Evolutionary conservation across 2,888 invertebrate genomes (phyloP).

Genomic region (Ashinkailepas kermadecensis): DNA sequence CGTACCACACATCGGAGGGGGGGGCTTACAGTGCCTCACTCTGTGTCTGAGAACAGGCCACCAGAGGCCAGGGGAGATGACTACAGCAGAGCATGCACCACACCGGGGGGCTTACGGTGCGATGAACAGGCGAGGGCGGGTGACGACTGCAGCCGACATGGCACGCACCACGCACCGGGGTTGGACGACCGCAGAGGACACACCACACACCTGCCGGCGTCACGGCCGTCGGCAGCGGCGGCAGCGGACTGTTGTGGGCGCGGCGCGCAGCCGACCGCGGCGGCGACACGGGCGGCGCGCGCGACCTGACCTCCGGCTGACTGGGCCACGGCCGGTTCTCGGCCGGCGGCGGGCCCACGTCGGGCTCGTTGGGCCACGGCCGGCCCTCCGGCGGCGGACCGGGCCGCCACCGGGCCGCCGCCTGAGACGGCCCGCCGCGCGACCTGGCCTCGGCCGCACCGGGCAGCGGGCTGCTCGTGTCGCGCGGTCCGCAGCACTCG

Average conservation of each 20-base stretch:
- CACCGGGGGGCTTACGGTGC: too few species aligned
- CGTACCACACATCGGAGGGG: too few species aligned
- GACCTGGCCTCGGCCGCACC: constrained; percentile 23
- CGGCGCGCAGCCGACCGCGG: not conserved
- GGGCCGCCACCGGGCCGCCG: not conserved
- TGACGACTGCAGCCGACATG: not conserved
- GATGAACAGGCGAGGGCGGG: not conserved
- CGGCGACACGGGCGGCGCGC: not conserved
- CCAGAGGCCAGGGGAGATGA: too few species aligned
- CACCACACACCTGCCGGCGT: too few species aligned
- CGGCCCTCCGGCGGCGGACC: not conserved
- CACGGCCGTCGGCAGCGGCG: not conserved
- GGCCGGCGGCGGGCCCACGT: too few species aligned
- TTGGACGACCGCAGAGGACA: too few species aligned
- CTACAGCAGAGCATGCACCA: too few species aligned
- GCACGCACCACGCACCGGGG: too few species aligned
- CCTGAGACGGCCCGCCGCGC: not conserved
- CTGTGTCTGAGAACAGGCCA: too few species aligned
- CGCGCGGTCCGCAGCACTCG: not conserved
- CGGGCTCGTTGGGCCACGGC: too few species aligned
- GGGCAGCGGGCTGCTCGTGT: constrained; percentile 17
- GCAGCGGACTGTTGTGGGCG: not conserved
- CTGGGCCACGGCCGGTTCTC: not conserved
- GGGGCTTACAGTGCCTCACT: too few species aligned
- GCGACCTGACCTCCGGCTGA: constrained; percentile 5